Evolutionary conservation across 2,797 vertebrate species (phyloP), one percentile per base, ranked within the genome.

Genomic region (Fistularia commersonii): DNA sequence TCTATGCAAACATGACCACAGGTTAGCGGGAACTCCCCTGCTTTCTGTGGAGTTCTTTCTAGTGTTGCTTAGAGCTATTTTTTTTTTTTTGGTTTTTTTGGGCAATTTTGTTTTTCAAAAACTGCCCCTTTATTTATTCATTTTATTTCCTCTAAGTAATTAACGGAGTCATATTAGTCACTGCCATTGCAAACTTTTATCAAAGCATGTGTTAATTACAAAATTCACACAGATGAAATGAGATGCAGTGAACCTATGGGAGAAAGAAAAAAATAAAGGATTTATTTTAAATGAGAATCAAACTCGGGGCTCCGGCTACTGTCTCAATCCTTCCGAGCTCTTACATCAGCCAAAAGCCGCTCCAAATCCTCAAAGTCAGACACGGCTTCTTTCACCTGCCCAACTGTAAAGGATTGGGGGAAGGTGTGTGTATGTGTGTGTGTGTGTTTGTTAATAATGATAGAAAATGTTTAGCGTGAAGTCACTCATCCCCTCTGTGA

Each of bases 311-410:
- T 62, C 36, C 15, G 54, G 53, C 54, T 79, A 49, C 69, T 70
- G 77, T 62, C 65, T 69, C 75, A 66, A 77, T 77, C 77, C 79
- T 67, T 75, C 70, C 52, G 75, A 84, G 71, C 63, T 74, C 53
- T 79, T 75, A 76, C 79, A 61, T 85, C 82, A 80, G 68, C 67
- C 69, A 54, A 65, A 75, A 82, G 57, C 62, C 48, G 8, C 47
- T 38, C 56, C 69, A 74, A 80, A 87, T 79, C 73, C 72, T 75
- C 51, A 15, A 59, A 54, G 56, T 74, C 61, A 44, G 58, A 72
- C 73, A 55, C 62, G 56, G 68, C 69, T 76, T 68, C 65, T 61
- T 71, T 71, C 68, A 85, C 79, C 77, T 83, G 78, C 69, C 57
- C 64, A 69, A 53, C 69, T 61, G 60, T 62, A 50, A 61, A 49